Conservation (phyloP, 2,113 vertebrate species). For the Cranoglanis bouderius region DNA sequence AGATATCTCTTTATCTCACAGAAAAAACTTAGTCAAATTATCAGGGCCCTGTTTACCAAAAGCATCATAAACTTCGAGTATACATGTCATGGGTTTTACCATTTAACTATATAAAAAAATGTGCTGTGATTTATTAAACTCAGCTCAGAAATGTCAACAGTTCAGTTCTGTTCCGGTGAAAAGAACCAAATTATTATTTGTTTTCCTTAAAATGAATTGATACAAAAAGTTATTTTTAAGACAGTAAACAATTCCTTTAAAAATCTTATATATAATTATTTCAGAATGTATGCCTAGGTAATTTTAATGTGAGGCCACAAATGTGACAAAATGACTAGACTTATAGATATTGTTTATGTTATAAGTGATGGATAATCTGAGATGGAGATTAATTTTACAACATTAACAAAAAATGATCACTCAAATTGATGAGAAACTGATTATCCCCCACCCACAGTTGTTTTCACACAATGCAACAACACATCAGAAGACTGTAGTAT, state of each 20-base stretch:
- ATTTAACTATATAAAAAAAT: neutral
- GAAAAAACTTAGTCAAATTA: neutral
- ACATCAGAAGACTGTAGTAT: constrained; percentile 21
- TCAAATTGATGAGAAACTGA: neutral
- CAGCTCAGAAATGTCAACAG: neutral
- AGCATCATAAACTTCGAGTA: neutral
- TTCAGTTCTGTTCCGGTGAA: neutral
- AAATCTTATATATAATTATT: neutral
- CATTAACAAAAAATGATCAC: neutral
- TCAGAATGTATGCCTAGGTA: neutral
- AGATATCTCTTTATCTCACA: neutral
- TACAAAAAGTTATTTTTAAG: neutral
- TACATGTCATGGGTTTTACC: neutral
- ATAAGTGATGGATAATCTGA: neutral
- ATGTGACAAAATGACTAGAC: neutral
- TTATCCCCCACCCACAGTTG: neutral
- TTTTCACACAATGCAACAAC: constrained; percentile 4
- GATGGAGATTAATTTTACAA: neutral
- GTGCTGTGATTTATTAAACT: neutral
- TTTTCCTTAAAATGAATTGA: neutral
- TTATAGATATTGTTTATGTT: neutral
- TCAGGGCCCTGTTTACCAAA: neutral
- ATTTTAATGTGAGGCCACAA: neutral
- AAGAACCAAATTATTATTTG: neutral
- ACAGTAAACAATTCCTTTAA: neutral